A percentile compares a stretch with the other conserved stretches of the same genome.
Evolutionary conservation across 1,140 invertebrate species (phyloP).

Genomic region (Goniozus legneri): DNA sequence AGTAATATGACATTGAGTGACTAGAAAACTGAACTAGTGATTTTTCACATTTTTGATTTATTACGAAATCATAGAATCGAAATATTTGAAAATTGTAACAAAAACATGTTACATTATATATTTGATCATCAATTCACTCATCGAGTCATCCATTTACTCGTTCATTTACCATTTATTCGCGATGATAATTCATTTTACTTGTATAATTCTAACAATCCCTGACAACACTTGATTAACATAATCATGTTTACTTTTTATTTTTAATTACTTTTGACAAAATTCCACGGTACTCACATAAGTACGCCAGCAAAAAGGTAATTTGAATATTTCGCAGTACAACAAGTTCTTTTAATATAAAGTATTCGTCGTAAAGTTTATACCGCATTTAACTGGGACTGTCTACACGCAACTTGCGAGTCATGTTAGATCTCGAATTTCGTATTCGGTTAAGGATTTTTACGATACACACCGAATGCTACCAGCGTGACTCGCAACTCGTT

Average conservation of each 20-base stretch:
- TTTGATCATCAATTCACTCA: conserved; percentile 14
- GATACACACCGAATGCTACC: too few relatives aligned
- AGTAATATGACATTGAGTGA: too few relatives aligned
- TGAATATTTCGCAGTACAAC: conserved; percentile 10
- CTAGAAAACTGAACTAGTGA: too few relatives aligned
- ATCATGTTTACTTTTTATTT: conserved; percentile 20
- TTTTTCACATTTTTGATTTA: too few relatives aligned
- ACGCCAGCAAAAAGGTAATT: conserved; percentile 46
- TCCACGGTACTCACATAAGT: conserved; percentile 40
- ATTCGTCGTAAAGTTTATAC: neutral
- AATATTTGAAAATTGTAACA: too few relatives aligned
- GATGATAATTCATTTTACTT: conserved; percentile 26
- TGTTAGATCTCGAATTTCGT: too few relatives aligned
- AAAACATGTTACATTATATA: conserved; percentile 4
- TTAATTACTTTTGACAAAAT: conserved; percentile 34
- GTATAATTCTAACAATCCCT: too few relatives aligned
- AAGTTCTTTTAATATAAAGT: neutral
- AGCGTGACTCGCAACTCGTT: too few relatives aligned
- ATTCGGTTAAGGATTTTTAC: too few relatives aligned
- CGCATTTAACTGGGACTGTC: too few relatives aligned
- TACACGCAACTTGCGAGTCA: too few relatives aligned
- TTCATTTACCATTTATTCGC: conserved; percentile 16
- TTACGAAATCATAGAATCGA: conserved; percentile 31
- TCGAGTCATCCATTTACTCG: conserved; percentile 18
- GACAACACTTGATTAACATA: conserved; percentile 24